phyloP scores from a whole-genome alignment of 2,113 vertebrate species.

The Centropus bengalensis region DNA sequence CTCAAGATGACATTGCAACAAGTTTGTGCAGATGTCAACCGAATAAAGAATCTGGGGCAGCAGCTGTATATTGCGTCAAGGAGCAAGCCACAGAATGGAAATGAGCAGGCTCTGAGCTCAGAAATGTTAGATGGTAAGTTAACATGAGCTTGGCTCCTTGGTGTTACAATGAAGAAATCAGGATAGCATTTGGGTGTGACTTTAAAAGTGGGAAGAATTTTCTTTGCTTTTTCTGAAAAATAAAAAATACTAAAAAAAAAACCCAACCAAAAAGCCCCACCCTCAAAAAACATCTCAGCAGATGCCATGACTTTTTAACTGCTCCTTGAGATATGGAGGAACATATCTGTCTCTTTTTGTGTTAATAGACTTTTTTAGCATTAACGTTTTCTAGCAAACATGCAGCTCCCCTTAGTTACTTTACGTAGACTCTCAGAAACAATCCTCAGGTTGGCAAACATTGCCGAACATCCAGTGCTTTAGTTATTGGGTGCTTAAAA shows the following conservation, averaged over 20 bases:
- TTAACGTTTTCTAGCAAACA: not conserved
- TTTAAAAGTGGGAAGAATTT: not conserved
- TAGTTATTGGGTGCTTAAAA: not conserved
- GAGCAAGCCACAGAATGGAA: slow-evolving; percentile 60
- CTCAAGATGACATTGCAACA: slow-evolving; percentile 84
- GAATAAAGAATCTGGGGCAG: slow-evolving; percentile 83
- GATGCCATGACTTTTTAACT: not conserved
- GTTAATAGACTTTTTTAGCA: not conserved
- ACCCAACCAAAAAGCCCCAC: not conserved
- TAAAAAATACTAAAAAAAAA: not conserved
- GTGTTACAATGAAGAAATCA: not conserved
- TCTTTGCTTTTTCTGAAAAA: not conserved
- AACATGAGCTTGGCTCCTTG: not conserved
- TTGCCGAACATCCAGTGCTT: not conserved
- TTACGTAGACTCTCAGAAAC: not conserved
- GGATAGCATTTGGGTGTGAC: not conserved
- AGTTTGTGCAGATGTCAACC: slow-evolving; percentile 83
- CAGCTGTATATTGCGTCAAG: slow-evolving; percentile 79
- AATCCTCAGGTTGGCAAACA: not conserved
- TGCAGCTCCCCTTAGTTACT: not conserved
- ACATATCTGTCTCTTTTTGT: not conserved
- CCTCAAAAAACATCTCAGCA: not conserved
- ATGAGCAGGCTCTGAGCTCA: not conserved
- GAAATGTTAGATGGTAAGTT: slow-evolving; percentile 44
- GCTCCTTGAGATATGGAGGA: not conserved